phyloP scores from a whole-genome alignment of 1,140 invertebrate species.

The Tigriopus japonicus region DNA sequence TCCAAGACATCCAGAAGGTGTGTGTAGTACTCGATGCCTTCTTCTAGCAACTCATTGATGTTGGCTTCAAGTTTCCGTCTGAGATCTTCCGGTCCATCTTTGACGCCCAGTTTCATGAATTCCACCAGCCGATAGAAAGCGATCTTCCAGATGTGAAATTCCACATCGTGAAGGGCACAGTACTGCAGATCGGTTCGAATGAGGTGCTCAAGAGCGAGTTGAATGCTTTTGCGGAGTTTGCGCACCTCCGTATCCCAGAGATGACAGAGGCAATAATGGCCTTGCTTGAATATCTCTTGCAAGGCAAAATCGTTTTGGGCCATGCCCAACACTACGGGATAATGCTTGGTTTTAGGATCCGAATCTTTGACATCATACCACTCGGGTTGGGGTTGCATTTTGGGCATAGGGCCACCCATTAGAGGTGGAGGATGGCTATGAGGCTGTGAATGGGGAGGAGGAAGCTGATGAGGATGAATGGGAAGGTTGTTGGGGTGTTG shows the following conservation, averaged over 20 bases:
- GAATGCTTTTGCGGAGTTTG: background rate
- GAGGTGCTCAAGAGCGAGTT: background rate
- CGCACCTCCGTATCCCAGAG: background rate
- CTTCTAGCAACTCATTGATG: background rate
- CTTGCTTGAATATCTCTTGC: background rate
- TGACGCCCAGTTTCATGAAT: background rate
- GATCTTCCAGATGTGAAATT: slow-evolving; percentile 7
- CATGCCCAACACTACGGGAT: background rate
- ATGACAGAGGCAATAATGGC: background rate
- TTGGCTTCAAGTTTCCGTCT: background rate
- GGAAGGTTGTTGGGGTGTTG: background rate
- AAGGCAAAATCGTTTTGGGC: background rate
- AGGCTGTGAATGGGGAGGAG: background rate
- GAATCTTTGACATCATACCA: background rate
- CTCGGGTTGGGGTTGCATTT: too few relatives aligned
- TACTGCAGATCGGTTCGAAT: background rate
- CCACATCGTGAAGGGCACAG: background rate
- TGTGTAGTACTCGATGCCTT: slow-evolving; percentile 2
- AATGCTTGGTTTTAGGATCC: background rate
- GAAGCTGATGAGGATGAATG: background rate
- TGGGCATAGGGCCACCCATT: too few relatives aligned
- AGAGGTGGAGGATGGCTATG: background rate
- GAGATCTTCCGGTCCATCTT: background rate
- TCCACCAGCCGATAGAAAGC: background rate
- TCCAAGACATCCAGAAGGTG: background rate